Conservation (phyloP, 2,113 vertebrate species). For the Lepus timidus region DNA sequence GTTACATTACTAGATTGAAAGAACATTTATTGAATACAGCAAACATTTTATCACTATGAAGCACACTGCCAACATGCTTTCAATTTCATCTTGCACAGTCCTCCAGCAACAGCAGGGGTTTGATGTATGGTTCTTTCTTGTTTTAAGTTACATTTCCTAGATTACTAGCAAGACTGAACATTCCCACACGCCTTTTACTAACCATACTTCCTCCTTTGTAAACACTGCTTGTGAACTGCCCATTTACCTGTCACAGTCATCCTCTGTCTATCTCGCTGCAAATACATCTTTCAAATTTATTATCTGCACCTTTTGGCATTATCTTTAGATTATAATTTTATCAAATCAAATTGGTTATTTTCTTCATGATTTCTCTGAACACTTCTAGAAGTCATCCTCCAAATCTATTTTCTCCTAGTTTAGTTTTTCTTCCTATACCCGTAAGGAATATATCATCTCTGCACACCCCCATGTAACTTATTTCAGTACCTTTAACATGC, state of each 20-base stretch:
- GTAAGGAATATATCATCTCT: neutral
- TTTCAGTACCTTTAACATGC: neutral
- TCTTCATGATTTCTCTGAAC: neutral
- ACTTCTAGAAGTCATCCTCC: slow-evolving; percentile 4
- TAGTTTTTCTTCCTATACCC: neutral
- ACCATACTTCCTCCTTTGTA: neutral
- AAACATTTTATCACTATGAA: neutral
- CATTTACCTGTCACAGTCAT: neutral
- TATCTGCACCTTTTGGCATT: neutral
- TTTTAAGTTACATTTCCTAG: neutral
- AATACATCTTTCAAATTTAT: neutral
- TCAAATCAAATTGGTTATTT: neutral
- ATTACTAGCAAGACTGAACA: neutral
- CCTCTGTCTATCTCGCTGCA: neutral
- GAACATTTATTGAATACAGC: neutral
- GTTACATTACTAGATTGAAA: neutral
- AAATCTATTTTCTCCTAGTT: slow-evolving; percentile 27
- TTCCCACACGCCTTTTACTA: neutral
- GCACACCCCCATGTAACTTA: neutral
- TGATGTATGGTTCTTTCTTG: neutral
- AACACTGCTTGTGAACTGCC: neutral
- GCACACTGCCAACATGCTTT: neutral
- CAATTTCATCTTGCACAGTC: neutral
- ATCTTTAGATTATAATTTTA: neutral
- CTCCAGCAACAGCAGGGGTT: neutral